Evolutionary conservation across 2,113 vertebrate species (phyloP).

Genomic region (Lonchura striata): DNA sequence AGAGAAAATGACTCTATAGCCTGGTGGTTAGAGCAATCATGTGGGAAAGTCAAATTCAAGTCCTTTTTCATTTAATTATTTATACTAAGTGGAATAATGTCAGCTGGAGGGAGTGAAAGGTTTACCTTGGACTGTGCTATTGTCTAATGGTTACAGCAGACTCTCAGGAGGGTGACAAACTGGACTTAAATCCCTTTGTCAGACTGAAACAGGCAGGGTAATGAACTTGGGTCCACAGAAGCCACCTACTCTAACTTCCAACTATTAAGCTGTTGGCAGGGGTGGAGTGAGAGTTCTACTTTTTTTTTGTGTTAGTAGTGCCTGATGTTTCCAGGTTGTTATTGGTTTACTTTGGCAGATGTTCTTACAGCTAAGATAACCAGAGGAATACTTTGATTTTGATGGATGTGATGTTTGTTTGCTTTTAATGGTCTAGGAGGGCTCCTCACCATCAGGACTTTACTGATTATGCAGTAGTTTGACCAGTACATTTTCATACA

Average conservation of each 20-base stretch:
- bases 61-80: conserved; percentile 57
- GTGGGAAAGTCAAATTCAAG: conserved; percentile 22
- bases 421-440: background rate
- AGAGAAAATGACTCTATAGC: conserved; percentile 45
- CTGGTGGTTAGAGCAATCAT: conserved; percentile 40
- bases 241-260: background rate
- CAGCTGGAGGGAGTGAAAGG: conserved; percentile 32
- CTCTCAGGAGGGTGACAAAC: conserved; percentile 11
- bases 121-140: background rate
- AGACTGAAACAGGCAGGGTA: background rate
- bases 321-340: background rate
- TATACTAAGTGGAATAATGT: conserved; percentile 49
- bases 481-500: background rate
- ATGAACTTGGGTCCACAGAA: background rate
- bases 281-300: background rate
- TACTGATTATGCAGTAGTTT: background rate
- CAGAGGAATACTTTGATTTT: background rate
- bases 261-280: background rate
- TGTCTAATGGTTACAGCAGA: background rate
- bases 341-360: background rate
- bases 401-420: background rate
- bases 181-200: conserved; percentile 9
- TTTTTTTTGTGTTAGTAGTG: background rate
- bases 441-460: background rate
- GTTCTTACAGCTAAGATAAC: background rate